A percentile compares a stretch with the other conserved stretches of the same genome.
Evolutionary conservation across 2,797 vertebrate species (phyloP).

Genomic region (Pipistrellus nathusii): DNA sequence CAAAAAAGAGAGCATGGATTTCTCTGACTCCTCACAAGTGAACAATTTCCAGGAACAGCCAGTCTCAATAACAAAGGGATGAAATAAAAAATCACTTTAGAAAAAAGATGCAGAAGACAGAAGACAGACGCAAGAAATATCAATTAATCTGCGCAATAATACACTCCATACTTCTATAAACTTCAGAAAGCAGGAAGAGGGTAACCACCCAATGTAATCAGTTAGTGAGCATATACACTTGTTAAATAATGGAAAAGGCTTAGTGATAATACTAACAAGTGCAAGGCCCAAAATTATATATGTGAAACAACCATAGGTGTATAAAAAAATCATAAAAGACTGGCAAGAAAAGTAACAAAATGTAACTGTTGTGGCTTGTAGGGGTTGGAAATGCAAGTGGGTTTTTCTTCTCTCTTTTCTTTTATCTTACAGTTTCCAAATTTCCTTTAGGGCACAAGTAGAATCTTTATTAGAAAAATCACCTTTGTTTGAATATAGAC

Average conservation of each 20-base stretch:
- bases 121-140: background rate
- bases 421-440: background rate
- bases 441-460: background rate
- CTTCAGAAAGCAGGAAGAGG: background rate
- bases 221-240: background rate
- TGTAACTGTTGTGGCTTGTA: background rate
- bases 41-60: background rate
- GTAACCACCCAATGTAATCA: background rate
- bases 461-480: conserved; percentile 4
- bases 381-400: too few relatives aligned
- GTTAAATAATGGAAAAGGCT: background rate
- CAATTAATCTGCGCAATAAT: background rate
- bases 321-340: conserved; percentile 29
- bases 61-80: conserved; percentile 14
- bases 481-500: background rate
- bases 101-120: background rate
- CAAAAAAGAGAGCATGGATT: background rate
- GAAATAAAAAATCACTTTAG: background rate
- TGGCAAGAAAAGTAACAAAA: background rate
- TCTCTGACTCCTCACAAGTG: background rate
- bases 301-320: background rate
- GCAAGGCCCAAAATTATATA: background rate
- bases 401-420: background rate
- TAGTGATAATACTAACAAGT: background rate
- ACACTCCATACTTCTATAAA: background rate